These are phyloP conservation scores for Trematomus bernacchii DNA, from an alignment of 2,797 vertebrate genomes.

Conservation along the genomic window DNA sequence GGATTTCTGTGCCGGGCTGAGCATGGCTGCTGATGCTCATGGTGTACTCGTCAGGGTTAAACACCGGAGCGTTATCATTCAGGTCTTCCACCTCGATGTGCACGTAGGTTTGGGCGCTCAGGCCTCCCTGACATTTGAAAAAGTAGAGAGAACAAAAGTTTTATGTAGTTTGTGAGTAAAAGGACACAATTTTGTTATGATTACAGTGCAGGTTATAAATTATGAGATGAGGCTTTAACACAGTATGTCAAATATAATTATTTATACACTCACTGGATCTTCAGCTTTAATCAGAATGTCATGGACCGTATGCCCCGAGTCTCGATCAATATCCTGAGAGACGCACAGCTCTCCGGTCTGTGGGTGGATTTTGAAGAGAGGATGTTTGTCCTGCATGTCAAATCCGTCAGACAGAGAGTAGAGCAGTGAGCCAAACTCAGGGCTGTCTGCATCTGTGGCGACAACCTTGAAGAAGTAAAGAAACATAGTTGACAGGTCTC, in stretches of 20 bases:
- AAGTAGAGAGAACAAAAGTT: not conserved
- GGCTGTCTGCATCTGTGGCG: slow-evolving; percentile 90
- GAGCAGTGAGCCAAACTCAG: slow-evolving; percentile 86
- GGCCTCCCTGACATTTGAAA: slow-evolving; percentile 87
- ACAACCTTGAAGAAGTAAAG: slow-evolving; percentile 82
- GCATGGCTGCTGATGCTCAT: slow-evolving; percentile 89
- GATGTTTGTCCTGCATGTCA: slow-evolving; percentile 84
- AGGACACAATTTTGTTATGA: not conserved
- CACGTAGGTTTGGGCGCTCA: slow-evolving; percentile 92
- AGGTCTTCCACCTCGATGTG: slow-evolving; percentile 92
- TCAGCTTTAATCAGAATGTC: slow-evolving; percentile 93
- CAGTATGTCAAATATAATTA: not conserved
- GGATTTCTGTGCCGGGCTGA: slow-evolving; percentile 89
- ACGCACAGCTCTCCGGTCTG: slow-evolving; percentile 89
- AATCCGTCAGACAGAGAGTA: slow-evolving; percentile 91
- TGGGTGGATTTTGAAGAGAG: slow-evolving; percentile 87
- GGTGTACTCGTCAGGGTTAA: slow-evolving; percentile 87
- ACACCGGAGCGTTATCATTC: slow-evolving; percentile 92
- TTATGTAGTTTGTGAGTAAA: not conserved
- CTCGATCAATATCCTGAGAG: slow-evolving; percentile 91
- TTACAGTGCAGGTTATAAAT: not conserved
- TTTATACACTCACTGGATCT: slow-evolving; percentile 88
- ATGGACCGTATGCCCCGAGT: slow-evolving; percentile 84
- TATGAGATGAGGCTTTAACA: not conserved
- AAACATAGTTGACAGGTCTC: too few relatives aligned